Base-by-base conservation (phyloP, 2,888 invertebrate genomes). In the Euplexia lucipara region DNA sequence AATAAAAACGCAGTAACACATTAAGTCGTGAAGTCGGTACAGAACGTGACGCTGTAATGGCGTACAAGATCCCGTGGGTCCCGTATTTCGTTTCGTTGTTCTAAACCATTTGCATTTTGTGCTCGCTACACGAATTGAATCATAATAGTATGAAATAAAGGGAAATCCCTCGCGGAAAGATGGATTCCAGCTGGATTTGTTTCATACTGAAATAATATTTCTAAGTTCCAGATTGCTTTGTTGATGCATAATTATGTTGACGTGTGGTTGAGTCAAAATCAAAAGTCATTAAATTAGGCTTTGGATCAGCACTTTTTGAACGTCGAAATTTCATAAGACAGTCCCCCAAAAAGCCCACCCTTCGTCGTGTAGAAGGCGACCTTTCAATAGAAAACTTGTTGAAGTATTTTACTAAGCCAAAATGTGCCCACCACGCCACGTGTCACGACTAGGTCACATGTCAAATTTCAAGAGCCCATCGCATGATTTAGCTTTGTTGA, bases 21-120 rank as follows among this genome's bases (percentile, higher is more conserved):
- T 22, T 47, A 41, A 48, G 47, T 73, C 26, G 35, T 22, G 49
- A 30, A 47, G 18, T 49, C 39, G 48, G 22, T 4, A 18, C 9
- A 3, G 22, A 18, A 26, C 0, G 41, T 32, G 30, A 9, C 8
- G 22, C 54, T 47, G 53, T 59, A 63, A 52, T 45, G 37, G 39
- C 20, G 16, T 39, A 8, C 35, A 26, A 41, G 32, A 52, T 77
- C 78, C 52, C 78, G 0, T 16, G 52, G 51, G 73, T 16, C 35
- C 32, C n/a, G 44, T 77, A 37, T 58, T 61, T 6, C 32, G 42
- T 54, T 58, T 58, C 54, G 58, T 37, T 63, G 63, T 73, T 64
- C 22, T 54, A 63, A 63, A 37, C 22, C 39, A 71, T 80, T 77
- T 68, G 67, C 77, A 80, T 79, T 71, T 64, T 64, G 20, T 60